These are phyloP conservation scores for Molanna angustata DNA, from an alignment of 2,888 invertebrate genomes.

Conservation along the genomic window DNA sequence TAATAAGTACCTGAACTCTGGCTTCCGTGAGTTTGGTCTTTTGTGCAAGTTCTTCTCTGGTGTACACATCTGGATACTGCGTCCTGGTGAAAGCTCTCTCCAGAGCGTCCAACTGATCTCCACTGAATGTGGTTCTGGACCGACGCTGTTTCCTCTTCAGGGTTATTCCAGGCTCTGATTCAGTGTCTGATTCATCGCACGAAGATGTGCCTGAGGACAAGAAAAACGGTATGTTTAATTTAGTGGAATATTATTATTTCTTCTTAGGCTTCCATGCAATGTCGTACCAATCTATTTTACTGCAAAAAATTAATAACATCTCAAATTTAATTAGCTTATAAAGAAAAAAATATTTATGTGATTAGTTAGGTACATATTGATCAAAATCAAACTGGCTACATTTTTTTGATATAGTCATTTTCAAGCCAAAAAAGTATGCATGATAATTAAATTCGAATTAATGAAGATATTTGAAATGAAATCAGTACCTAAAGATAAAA, in stretches of 20 bases:
- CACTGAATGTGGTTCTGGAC: conserved; percentile 91
- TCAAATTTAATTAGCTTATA: no score
- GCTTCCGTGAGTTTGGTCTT: conserved; percentile 91
- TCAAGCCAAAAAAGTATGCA: no score
- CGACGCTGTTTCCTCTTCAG: conserved; percentile 88
- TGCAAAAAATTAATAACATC: background rate
- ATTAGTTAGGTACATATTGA: no score
- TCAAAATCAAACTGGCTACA: no score
- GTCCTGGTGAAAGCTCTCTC: conserved; percentile 91
- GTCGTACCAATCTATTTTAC: background rate
- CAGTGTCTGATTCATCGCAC: conserved; percentile 67
- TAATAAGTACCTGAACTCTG: conserved; percentile 72
- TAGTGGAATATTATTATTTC: conserved; percentile 1
- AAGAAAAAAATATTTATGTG: no score
- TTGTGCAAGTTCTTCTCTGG: conserved; percentile 87
- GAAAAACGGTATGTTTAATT: conserved; percentile 1
- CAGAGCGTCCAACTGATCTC: conserved; percentile 86
- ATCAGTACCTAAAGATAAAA: no score
- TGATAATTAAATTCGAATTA: no score
- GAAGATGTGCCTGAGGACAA: conserved; percentile 35
- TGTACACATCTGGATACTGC: conserved; percentile 94
- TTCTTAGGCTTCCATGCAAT: no score
- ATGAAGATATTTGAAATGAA: no score
- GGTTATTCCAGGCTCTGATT: conserved; percentile 87
- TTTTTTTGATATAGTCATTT: no score